Evolutionary conservation across 2,888 invertebrate genomes (phyloP).

Genomic region (Xylota sylvarum): DNA sequence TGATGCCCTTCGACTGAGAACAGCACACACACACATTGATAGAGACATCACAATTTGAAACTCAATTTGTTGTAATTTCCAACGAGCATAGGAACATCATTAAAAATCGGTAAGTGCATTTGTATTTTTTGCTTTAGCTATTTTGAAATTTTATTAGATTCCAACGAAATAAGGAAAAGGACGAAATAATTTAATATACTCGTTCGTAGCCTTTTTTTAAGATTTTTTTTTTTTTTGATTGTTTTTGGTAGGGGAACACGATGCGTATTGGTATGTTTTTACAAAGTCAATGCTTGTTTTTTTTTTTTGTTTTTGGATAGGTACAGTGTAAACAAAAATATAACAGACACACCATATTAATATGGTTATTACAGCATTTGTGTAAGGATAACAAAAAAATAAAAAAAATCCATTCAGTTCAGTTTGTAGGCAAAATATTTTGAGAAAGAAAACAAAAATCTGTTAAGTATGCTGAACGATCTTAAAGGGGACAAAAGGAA

Average conservation of each 20-base stretch:
- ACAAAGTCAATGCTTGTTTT: not conserved
- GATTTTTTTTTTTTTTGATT: not conserved
- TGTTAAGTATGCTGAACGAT: too few species aligned
- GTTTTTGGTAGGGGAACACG: not conserved
- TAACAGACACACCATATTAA: not conserved
- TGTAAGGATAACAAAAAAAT: too few species aligned
- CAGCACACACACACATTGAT: not conserved
- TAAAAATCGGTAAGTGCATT: constrained; percentile 73
- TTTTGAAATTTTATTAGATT: constrained; percentile 24
- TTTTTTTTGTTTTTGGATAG: too few species aligned
- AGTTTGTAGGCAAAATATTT: too few species aligned
- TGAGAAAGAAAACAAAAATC: too few species aligned
- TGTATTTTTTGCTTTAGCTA: constrained; percentile 36
- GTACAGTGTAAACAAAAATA: not conserved
- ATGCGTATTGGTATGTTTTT: not conserved
- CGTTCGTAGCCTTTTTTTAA: not conserved
- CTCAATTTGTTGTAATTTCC: constrained; percentile 68
- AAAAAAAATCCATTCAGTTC: too few species aligned
- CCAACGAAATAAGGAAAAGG: constrained; percentile 17
- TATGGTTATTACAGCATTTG: too few species aligned
- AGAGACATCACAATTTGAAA: constrained; percentile 43
- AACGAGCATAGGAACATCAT: constrained; percentile 56
- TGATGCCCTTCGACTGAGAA: constrained; percentile 64
- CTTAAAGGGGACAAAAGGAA: too few species aligned
- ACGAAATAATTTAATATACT: constrained; percentile 26